Base-by-base conservation (phyloP, 92 coral and sea anemone species). In the Pocillopora grandis region DNA sequence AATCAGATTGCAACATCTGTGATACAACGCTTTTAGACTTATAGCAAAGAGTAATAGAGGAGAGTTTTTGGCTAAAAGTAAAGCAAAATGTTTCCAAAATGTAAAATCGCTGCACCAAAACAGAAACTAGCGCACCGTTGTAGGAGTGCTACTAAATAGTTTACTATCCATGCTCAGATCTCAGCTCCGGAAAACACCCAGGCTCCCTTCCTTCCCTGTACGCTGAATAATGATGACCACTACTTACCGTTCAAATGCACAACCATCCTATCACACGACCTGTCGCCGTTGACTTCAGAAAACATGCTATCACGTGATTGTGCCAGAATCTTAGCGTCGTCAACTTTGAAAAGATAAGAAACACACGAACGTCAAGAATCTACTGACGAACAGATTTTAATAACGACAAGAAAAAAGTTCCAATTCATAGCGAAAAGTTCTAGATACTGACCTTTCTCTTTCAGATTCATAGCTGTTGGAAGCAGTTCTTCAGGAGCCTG, bases 401-500 rank as follows among this genome's bases (percentile, higher is more conserved):
- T 42, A 42, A 42, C 52, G 52, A 42, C 52, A 42, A 42, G 52
- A 42, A 27, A 64, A 64, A 70, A 0, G 57, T 70, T 33, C 57
- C 0, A 70, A 17, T 8, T 4, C 17, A 70, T 7, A 70, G 12
- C 16, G 42, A 35, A 68, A 9, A n/a, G 12, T 7, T 58, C 19
- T 0, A 67, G 8, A 12, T 36, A 23, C 88, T 83, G 82, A 89
- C 98, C 87, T 80, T 87, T 75, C 33, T 79, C 87, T 76, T 84
- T 94, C 21, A 91, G 70, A 92, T 94, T 89, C 80, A 89, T 75
- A 17, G 92, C 88, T 64, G 82, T 89, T 48, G 88, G 86, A 27
- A 95, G 83, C 72, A 95, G 83, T 18, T 92, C 95, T 76, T 95
- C 98, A 17, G 98, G 95, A 23, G 98, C 98, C 98, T 95, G 72